phyloP scores from a whole-genome alignment of 2,113 vertebrate genomes.

The Takifugu flavidus region DNA sequence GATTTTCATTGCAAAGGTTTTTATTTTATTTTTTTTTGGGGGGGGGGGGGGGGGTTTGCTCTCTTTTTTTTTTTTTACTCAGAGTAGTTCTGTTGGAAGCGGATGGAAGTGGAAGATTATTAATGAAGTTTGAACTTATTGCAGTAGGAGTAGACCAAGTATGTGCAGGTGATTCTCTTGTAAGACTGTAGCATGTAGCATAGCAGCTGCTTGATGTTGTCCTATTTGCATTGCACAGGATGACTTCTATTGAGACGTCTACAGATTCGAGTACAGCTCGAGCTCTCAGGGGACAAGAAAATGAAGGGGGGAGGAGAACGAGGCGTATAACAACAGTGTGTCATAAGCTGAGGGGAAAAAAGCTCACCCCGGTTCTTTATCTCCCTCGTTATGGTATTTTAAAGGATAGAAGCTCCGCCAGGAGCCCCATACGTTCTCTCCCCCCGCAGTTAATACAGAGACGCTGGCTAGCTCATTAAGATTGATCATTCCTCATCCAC shows the following conservation, averaged over 20 bases:
- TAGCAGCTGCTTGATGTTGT: constrained; percentile 15
- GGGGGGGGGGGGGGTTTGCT: not conserved
- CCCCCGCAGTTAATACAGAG: constrained; percentile 68
- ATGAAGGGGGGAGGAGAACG: constrained; percentile 14
- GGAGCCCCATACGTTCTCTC: constrained; percentile 50
- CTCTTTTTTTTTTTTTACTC: constrained; percentile 18
- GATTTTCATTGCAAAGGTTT: constrained; percentile 13
- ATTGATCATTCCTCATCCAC: constrained; percentile 72
- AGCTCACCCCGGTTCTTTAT: constrained; percentile 44
- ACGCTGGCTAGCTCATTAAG: constrained; percentile 77
- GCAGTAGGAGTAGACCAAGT: constrained; percentile 25
- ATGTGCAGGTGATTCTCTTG: constrained; percentile 34
- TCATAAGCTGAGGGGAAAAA: constrained; percentile 29
- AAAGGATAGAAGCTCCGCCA: constrained; percentile 62
- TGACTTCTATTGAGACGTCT: constrained; percentile 56
- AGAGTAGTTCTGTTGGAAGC: constrained; percentile 2
- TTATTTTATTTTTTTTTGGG: constrained; percentile 2
- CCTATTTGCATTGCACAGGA: constrained; percentile 48
- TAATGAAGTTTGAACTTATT: constrained; percentile 54
- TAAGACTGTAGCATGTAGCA: not conserved
- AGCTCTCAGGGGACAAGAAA: constrained; percentile 21
- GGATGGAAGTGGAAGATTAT: constrained; percentile 48
- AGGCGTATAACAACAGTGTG: constrained; percentile 26
- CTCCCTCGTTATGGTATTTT: constrained; percentile 72
- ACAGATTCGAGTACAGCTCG: constrained; percentile 27